Conservation (phyloP, 2,797 vertebrate species). For the Sandelia bainsii region DNA sequence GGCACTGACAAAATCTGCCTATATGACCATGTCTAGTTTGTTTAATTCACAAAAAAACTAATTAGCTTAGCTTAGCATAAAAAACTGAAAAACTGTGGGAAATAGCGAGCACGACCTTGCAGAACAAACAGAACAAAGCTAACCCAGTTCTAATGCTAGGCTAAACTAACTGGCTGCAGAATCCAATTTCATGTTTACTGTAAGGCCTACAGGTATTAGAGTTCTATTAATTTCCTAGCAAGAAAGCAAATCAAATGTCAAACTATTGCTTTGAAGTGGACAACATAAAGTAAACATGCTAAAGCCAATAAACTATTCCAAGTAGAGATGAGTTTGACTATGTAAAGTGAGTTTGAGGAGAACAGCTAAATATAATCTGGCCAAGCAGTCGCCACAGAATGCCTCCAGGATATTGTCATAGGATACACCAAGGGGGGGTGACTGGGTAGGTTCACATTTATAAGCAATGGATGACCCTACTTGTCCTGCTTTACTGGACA, state of each 20-base stretch:
- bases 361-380: conserved; percentile 85
- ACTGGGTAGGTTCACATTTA: conserved; percentile 40
- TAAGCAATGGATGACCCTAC: conserved; percentile 45
- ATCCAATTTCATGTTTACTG: not conserved
- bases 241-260: not conserved
- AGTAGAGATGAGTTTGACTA: conserved; percentile 21
- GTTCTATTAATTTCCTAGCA: not conserved
- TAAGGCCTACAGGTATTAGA: not conserved
- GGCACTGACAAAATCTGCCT: too few relatives aligned
- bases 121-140: too few relatives aligned
- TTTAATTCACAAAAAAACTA: too few relatives aligned
- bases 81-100: too few relatives aligned
- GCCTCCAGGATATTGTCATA: conserved; percentile 67
- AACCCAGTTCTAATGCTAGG: not conserved
- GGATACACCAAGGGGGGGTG: conserved; percentile 60
- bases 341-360: conserved; percentile 76
- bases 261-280: not conserved
- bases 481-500: conserved; percentile 26
- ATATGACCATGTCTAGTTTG: too few relatives aligned
- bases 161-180: not conserved
- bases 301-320: not conserved
- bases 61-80: too few relatives aligned
- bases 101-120: too few relatives aligned
- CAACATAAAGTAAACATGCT: too few relatives aligned
- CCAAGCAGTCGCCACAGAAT: conserved; percentile 48